Evolutionary conservation across 2,797 vertebrate genomes (phyloP), one percentile per base, ranked within the genome.

Genomic region (Acipenser oxyrinchus): DNA sequence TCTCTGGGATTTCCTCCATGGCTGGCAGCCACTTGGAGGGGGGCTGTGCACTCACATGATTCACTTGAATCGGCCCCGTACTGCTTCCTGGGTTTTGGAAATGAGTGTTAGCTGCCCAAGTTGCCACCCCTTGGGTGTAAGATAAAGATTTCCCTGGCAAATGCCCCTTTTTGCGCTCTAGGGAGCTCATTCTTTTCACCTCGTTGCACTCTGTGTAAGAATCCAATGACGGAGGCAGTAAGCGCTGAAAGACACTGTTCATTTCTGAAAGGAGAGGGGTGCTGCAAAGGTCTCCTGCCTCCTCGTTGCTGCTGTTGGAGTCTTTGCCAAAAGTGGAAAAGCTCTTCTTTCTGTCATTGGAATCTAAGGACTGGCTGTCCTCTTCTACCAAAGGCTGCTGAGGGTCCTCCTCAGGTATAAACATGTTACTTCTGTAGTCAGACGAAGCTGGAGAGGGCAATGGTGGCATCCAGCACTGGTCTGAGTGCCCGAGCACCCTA

Each of bases 1-100:
- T 99, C 75, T 99, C 96, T 0, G 96, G 96, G 78, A 99, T 99
- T 82, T 99, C 96, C 82, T 99, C 96, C 96, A 99, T 99, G 74
- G 96, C 96, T 0, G 96, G 96, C 70, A 99, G 86, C 96, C 96
- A 99, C 52, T 97, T 99, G 7, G 91, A 92, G 62, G 76, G 90
- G 63, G 76, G 90, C 82, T 67, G 94, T 0, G 82, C 87, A 1
- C 87, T 82, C 0, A 84, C 80, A 75, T 96, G 95, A 70, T 89
- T 87, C 1, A 91, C 87, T 13, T 92, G 86, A 0, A 89, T 0
- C 0, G 81, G 77, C 66, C 86, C 92, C 0, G 88, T 82, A 76
- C 70, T 92, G 77, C 65, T 91, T 0, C 93, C 83, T 1, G 96
- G 95, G 68, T 95, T 97, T 75, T 98, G 96, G 75, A 98, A 98